Base-by-base conservation (phyloP, 35 echinoderm and acorn worm species). In the Lytechinus variegatus region DNA sequence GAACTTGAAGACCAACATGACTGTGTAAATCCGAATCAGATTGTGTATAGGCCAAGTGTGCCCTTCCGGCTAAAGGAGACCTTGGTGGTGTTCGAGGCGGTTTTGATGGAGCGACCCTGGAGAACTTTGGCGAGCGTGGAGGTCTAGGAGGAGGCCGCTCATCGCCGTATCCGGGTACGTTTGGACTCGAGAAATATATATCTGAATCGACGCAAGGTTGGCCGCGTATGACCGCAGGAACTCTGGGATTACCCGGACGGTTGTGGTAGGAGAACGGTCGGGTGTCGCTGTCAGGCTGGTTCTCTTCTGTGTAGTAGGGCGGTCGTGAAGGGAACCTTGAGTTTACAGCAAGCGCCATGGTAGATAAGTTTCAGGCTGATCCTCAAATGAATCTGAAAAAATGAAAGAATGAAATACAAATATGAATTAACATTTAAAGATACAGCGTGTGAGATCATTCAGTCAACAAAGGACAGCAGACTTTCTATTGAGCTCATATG, bases 331-430 rank as follows among this genome's bases (percentile, higher is more conserved):
- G 16, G 24, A 54, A 93, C 10, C 27, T 93, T 27, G 92, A 93
- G 92, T 93, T 93, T 33, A 93, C 92, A n/a, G 92, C 92, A 10
- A 93, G 55, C n/a, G 92, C 92, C 92, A 93, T 93, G 52, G n/a
- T 93, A 44, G 92, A 93, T 4, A 16, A 79, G 66, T 24, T 24
- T 79, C 16, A 24, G 66, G 66, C n/a, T 14, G 66, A 71, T 11
- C 56, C 66, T 24, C 66, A 79, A 79, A 24, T 24, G 3, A 79
- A 21, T 79, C 66, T 79, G 66, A 79, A 24, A 21, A 79, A 21
- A 79, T 4, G 19, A 79, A 24, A 79, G 19, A 16, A 79, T 19
- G 66, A 79, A 79, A 79, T 11, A 24, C 66, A 79, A 79, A 79
- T 16, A 6, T 79, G 0, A 79, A 79, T 24, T 8, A n/a, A 79